A percentile compares a stretch with the other conserved stretches of the same genome.
phyloP scores from a whole-genome alignment of 2,113 vertebrate species.

The Myocastor coypus region DNA sequence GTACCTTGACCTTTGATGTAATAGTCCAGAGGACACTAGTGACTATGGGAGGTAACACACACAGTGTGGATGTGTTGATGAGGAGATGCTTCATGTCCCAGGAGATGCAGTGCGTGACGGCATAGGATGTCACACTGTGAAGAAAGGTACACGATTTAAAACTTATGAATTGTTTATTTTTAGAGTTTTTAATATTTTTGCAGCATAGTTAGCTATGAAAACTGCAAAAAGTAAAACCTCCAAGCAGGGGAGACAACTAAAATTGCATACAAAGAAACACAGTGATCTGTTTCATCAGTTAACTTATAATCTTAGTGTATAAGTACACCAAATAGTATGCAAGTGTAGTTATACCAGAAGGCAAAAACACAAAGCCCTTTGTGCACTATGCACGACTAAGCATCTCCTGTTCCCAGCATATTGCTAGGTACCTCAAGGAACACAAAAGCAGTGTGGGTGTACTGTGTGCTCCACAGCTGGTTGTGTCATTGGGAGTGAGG shows the following conservation, averaged over 20 bases:
- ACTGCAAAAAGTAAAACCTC: neutral
- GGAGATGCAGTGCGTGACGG: neutral
- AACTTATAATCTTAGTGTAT: neutral
- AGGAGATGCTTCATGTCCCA: neutral
- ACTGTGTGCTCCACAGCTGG: neutral
- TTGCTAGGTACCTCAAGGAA: neutral
- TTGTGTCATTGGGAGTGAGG: neutral
- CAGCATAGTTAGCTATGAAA: neutral
- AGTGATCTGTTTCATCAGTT: neutral
- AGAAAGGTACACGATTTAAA: neutral
- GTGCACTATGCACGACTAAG: neutral
- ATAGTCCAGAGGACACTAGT: neutral
- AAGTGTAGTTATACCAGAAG: neutral
- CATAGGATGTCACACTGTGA: neutral
- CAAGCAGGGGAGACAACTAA: neutral
- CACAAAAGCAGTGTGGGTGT: rapidly evolving
- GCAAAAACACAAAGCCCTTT: neutral
- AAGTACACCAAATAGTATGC: neutral
- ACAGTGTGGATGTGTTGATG: neutral
- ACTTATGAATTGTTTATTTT: neutral
- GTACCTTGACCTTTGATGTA: rapidly evolving
- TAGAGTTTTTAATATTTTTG: neutral
- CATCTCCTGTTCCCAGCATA: neutral
- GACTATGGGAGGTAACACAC: neutral
- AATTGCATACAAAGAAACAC: neutral